Evolutionary conservation across 2,797 vertebrate genomes (phyloP).

Genomic region (Amphiprion clarkii): DNA sequence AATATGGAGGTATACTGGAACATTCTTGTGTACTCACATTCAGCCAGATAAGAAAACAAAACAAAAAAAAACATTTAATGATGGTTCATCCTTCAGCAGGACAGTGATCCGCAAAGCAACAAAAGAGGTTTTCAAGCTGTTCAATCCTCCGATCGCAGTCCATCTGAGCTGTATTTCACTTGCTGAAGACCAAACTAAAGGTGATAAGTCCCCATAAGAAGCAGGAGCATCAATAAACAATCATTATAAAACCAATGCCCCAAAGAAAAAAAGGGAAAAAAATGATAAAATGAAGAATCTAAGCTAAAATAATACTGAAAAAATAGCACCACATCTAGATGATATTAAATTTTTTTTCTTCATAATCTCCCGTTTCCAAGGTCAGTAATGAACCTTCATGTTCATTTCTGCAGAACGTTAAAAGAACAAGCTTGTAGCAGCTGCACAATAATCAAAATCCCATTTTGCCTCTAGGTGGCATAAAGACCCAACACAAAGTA

Average conservation of each 20-base stretch:
- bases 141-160: not conserved
- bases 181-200: not conserved
- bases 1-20: not conserved
- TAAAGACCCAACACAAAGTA: conserved; percentile 36
- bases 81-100: not conserved
- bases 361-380: not conserved
- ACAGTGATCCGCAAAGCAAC: not conserved
- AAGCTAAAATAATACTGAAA: too few relatives aligned
- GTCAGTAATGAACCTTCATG: not conserved
- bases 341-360: not conserved
- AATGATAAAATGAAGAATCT: too few relatives aligned
- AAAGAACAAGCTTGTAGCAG: not conserved
- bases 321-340: too few relatives aligned
- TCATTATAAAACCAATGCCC: too few relatives aligned
- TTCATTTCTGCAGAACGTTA: conserved; percentile 1
- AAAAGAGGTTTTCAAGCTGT: not conserved
- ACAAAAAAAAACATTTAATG: not conserved
- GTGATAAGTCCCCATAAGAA: too few relatives aligned
- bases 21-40: not conserved
- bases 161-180: not conserved
- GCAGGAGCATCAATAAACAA: too few relatives aligned
- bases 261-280: too few relatives aligned
- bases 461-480: conserved; percentile 70
- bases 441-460: not conserved
- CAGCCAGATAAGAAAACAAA: not conserved